Evolutionary conservation across 2,113 vertebrate species (phyloP), one percentile per base, ranked within the genome.

Genomic region (Calyptommatus sinebrachiatus): DNA sequence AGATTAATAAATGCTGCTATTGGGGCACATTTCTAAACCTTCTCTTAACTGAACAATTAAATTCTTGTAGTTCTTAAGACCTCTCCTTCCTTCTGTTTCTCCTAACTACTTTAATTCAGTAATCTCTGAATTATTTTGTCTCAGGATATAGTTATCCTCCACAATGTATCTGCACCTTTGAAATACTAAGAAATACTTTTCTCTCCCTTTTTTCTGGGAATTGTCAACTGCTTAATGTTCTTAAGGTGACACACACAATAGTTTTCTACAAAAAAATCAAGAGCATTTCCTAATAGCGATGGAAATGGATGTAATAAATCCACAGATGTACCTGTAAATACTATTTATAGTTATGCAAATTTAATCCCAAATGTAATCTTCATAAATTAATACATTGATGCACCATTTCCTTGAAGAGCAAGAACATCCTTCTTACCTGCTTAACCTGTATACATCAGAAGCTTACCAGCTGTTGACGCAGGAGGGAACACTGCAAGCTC

Each of bases 171-270:
- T 76, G 86, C 84, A 83, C 87, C 88, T 83, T 85, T 90, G 74
- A 85, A 89, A 41, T 41, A 50, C 80, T 83, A 91, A 83, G 84
- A 89, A 89, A 84, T 85, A 94, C 29, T 75, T 83, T 94, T 93
- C 77, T 91, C 85, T 81, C 89, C 7, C 84, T 84, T 69, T 83
- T 87, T 92, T 85, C 83, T 66, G 83, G 91, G 93, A 89, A 50
- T 92, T 93, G 90, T 87, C 89, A 82, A 83, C 50, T 83, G 60
- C 12, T 66, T 89, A 20, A 5, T 76, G 11, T 77, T 83, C 16
- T 87, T 78, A 45, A 77, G 29, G 22, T 53, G 74, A 31, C 69
- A 75, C 53, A 9, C 1, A 35, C 61, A 73, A 71, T 76, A 24
- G 46, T 63, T 8, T 66, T 72, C 22, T 16, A 22, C 65, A 83